Conservation (phyloP, 2,113 vertebrate genomes). For the Callospermophilus lateralis region DNA sequence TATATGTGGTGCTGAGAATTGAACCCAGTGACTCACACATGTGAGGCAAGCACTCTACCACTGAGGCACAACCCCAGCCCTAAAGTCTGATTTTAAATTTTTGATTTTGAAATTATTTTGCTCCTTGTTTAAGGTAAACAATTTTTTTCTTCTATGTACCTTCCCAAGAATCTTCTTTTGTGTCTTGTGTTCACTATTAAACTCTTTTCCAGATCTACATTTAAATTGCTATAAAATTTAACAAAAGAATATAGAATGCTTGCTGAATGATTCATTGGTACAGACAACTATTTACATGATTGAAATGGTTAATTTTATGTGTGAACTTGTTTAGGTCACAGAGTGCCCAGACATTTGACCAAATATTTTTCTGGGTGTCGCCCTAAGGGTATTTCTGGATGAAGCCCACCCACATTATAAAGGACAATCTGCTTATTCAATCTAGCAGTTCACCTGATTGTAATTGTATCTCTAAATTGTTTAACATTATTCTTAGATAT, state of each 20-base stretch:
- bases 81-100: conserved; percentile 10
- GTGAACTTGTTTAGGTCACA: neutral
- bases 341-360: neutral
- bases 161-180: neutral
- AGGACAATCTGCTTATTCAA: neutral
- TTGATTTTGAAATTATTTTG: conserved; percentile 21
- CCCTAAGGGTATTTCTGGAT: neutral
- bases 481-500: neutral
- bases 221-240: neutral
- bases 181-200: neutral
- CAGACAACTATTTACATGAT: neutral
- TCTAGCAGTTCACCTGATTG: neutral
- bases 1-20: too few relatives aligned
- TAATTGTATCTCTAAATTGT: neutral
- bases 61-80: too few relatives aligned
- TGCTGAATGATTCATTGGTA: neutral
- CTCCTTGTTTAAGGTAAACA: conserved; percentile 23
- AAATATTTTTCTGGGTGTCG: neutral
- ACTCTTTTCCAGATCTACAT: neutral
- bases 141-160: neutral
- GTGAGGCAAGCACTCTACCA: too few relatives aligned
- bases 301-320: neutral
- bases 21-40: too few relatives aligned
- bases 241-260: neutral
- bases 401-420: neutral